Evolutionary conservation across 2,888 invertebrate species (phyloP).

Genomic region (Scaeva pyrastri): DNA sequence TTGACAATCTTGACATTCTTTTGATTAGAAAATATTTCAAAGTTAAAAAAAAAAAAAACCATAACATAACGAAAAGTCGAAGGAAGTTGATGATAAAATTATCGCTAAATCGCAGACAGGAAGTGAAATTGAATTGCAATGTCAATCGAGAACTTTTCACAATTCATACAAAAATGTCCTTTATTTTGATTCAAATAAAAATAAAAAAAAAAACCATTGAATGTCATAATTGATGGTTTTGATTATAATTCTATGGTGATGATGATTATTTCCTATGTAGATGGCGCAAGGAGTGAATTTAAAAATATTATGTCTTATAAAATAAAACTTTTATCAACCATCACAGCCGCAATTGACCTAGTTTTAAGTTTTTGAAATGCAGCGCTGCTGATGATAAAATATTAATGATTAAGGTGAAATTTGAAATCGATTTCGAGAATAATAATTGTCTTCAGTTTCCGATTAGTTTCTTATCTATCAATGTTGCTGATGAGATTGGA

Average conservation of each 20-base stretch:
- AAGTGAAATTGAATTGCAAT: constrained; percentile 41
- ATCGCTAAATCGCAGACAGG: constrained; percentile 51
- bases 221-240: constrained; percentile 16
- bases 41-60: neutral
- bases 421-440: constrained; percentile 10
- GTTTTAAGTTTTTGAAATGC: neutral
- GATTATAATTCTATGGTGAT: neutral
- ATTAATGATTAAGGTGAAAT: constrained; percentile 13
- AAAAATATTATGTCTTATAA: neutral
- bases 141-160: constrained; percentile 29
- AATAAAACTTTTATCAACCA: constrained; percentile 10
- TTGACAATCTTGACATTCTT: constrained; percentile 24
- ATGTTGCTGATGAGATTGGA: neutral
- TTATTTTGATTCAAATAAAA: neutral
- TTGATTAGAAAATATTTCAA: constrained; percentile 4
- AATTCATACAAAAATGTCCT: no score
- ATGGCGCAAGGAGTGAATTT: neutral
- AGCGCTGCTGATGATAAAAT: neutral
- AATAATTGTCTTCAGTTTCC: neutral
- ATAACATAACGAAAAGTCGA: neutral
- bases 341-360: constrained; percentile 5
- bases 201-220: neutral
- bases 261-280: constrained; percentile 13
- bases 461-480: neutral
- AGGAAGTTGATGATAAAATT: constrained; percentile 41